Conservation (phyloP, 1,140 invertebrate species). For the Ceratina australensis region DNA sequence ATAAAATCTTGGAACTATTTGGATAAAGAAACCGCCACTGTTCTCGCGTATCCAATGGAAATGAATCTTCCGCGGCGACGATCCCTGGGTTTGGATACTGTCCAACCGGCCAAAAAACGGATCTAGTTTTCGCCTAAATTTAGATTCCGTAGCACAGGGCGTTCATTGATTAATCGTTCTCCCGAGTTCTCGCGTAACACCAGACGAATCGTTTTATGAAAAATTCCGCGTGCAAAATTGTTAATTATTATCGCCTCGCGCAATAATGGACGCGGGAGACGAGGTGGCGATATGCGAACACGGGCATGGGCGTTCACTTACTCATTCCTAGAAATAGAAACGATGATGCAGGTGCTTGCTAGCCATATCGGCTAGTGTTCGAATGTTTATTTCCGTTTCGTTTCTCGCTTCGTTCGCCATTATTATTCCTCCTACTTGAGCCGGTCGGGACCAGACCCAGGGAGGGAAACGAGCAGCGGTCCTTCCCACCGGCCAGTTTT, state of each 20-base stretch:
- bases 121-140: slow-evolving; percentile 19
- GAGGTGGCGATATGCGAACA: slow-evolving; percentile 66
- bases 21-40: no score
- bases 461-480: background rate
- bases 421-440: slow-evolving; percentile 30
- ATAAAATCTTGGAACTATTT: no score
- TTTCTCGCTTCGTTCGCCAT: slow-evolving; percentile 39
- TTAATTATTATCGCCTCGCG: slow-evolving; percentile 43
- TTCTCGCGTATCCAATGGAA: background rate
- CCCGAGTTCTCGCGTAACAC: background rate
- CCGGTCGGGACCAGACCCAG: background rate
- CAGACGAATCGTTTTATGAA: background rate
- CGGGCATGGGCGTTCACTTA: slow-evolving; percentile 72
- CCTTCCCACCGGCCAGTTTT: background rate
- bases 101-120: slow-evolving; percentile 14
- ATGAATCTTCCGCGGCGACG: background rate
- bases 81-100: background rate
- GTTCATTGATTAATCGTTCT: background rate
- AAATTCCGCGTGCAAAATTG: slow-evolving; percentile 7
- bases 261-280: slow-evolving; percentile 56
- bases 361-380: slow-evolving; percentile 34
- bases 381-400: slow-evolving; percentile 57
- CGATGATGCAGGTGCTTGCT: slow-evolving; percentile 64
- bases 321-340: slow-evolving; percentile 79
- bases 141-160: slow-evolving; percentile 1